Conservation (phyloP, 2,888 invertebrate genomes). For the Syrista parreyssii region DNA sequence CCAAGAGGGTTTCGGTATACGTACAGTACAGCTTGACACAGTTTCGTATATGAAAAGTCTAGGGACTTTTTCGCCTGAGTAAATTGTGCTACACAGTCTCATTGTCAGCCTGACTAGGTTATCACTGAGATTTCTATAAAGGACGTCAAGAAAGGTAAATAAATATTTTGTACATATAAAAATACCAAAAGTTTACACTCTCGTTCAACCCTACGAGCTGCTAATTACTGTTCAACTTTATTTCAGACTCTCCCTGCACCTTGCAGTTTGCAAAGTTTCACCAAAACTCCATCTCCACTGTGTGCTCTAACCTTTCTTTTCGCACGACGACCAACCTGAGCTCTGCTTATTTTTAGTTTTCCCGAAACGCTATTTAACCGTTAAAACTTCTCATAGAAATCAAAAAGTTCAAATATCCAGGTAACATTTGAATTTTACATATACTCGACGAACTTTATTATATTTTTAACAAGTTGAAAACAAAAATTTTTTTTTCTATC, state of each 20-base stretch:
- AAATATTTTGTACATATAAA: neutral
- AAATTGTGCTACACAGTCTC: neutral
- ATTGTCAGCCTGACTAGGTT: neutral
- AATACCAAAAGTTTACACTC: neutral
- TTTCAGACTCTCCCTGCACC: neutral
- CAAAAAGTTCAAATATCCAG: neutral
- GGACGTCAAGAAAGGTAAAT: neutral
- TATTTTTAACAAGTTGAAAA: neutral
- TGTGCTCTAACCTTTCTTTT: neutral
- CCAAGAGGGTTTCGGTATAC: neutral
- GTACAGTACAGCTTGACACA: slow-evolving; percentile 30
- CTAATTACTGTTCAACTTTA: neutral
- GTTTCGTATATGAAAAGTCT: slow-evolving; percentile 22
- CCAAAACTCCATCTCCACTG: neutral
- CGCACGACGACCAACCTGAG: neutral
- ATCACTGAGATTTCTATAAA: neutral
- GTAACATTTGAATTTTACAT: too few relatives aligned
- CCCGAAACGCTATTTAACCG: neutral
- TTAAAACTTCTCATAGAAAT: neutral
- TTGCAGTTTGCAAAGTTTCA: neutral
- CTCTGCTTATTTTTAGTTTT: neutral
- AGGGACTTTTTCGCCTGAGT: slow-evolving; percentile 19
- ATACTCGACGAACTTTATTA: neutral
- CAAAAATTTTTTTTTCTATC: too few relatives aligned
- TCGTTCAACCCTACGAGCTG: neutral